A percentile compares a stretch with the other conserved stretches of the same genome.
These are phyloP conservation scores for Melinopterus prodromus DNA, from an alignment of 2,888 invertebrate species.

Conservation along the genomic window DNA sequence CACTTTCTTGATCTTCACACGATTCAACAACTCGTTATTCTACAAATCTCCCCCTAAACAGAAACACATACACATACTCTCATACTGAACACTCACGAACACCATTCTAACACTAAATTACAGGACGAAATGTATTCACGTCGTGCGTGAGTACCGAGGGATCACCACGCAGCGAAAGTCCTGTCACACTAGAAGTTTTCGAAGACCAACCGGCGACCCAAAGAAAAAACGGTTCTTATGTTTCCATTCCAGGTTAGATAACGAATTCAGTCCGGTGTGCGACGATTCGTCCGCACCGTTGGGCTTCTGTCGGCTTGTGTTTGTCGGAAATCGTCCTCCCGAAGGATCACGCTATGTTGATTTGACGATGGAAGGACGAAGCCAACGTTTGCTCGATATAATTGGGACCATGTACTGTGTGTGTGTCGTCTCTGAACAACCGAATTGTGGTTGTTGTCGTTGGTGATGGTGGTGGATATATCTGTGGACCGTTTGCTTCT, in stretches of 20 bases:
- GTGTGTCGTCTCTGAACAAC: background rate
- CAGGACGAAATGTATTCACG: slow-evolving; percentile 50
- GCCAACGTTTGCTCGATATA: background rate
- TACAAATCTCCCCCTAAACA: background rate
- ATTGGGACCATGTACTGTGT: slow-evolving; percentile 9
- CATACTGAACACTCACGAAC: background rate
- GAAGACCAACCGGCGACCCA: slow-evolving; percentile 54
- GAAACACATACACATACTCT: background rate
- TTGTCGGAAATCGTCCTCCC: slow-evolving; percentile 19
- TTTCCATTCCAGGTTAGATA: slow-evolving; percentile 66
- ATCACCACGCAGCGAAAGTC: background rate
- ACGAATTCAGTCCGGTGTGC: background rate
- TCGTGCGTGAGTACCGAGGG: slow-evolving; percentile 40
- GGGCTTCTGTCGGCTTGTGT: slow-evolving; percentile 16
- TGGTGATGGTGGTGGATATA: too few relatives aligned
- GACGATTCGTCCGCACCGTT: background rate
- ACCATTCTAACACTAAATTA: slow-evolving; percentile 38
- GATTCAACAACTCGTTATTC: background rate
- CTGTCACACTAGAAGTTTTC: slow-evolving; percentile 34
- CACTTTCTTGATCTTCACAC: background rate
- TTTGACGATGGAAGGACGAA: slow-evolving; percentile 5
- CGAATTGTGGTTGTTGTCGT: too few relatives aligned
- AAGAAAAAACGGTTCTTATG: slow-evolving; percentile 66
- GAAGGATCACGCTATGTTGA: slow-evolving; percentile 11
- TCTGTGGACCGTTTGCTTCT: too few relatives aligned